A percentile compares a stretch with the other conserved stretches of the same genome.
Conservation (phyloP, 1,140 invertebrate genomes). For the Procambarus clarkii region DNA sequence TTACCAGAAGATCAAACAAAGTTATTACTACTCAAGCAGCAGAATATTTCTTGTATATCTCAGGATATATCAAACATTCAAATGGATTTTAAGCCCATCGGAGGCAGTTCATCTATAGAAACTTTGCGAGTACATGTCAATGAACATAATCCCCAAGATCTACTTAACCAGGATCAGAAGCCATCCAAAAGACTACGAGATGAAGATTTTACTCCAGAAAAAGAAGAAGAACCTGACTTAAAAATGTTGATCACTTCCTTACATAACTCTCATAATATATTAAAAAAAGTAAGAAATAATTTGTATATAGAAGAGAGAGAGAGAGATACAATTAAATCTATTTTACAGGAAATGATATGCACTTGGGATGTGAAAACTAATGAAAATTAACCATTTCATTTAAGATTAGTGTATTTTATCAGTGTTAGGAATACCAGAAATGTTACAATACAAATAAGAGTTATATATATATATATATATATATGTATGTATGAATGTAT, state of each 20-base stretch:
- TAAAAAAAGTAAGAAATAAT: slow-evolving; percentile 16
- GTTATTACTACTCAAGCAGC: neutral
- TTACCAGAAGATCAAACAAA: neutral
- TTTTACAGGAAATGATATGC: slow-evolving; percentile 11
- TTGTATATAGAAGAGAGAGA: neutral
- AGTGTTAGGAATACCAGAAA: too few species aligned
- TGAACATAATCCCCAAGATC: neutral
- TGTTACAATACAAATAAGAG: too few species aligned
- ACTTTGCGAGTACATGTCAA: neutral
- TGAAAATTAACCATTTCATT: neutral
- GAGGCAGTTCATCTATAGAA: neutral
- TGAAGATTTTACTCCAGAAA: too few species aligned
- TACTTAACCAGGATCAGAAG: neutral
- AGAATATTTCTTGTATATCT: neutral
- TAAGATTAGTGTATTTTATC: neutral
- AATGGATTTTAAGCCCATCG: neutral
- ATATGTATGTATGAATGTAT: too few species aligned
- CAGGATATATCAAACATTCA: neutral
- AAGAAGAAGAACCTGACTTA: neutral
- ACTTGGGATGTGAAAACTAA: neutral
- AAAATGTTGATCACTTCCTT: neutral
- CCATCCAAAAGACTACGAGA: slow-evolving; percentile 2
- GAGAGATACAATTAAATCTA: neutral
- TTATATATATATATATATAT: too few species aligned
- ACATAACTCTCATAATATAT: neutral